phyloP scores from a whole-genome alignment of 2,113 vertebrate genomes.

The Pelecanoides urinatrix region DNA sequence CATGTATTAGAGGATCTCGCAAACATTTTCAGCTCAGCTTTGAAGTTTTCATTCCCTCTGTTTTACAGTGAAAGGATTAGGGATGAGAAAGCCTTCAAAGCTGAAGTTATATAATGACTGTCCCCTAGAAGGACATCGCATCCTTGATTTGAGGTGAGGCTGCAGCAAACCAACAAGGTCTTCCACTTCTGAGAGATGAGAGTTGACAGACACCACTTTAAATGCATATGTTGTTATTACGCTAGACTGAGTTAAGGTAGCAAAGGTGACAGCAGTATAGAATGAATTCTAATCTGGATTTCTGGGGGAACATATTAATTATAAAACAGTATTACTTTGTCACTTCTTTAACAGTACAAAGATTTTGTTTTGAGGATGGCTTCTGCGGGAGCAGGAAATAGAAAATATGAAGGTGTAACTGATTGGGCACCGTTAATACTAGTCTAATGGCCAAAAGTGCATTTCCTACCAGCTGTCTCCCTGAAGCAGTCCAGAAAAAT shows the following conservation, averaged over 20 bases:
- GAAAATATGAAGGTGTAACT: background rate
- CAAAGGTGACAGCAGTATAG: background rate
- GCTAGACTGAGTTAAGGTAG: background rate
- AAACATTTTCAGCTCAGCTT: background rate
- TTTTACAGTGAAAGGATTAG: background rate
- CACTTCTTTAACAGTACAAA: background rate
- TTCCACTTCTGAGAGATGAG: background rate
- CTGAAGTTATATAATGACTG: background rate
- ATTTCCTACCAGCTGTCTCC: background rate
- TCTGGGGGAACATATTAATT: background rate
- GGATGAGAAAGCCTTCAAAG: background rate
- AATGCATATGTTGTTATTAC: slow-evolving; percentile 18
- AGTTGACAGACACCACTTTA: slow-evolving; percentile 20
- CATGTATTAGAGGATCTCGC: background rate
- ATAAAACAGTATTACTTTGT: background rate
- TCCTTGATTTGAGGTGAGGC: background rate
- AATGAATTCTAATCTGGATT: background rate
- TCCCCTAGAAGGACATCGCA: background rate
- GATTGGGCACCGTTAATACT: background rate
- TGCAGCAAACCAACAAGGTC: background rate
- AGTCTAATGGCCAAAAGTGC: background rate
- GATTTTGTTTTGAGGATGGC: background rate
- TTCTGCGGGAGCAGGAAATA: background rate
- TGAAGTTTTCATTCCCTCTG: background rate
- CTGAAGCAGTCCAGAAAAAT: background rate